Evolutionary conservation across 2,113 vertebrate genomes (phyloP).

Genomic region (Corythornis madagascariensis): DNA sequence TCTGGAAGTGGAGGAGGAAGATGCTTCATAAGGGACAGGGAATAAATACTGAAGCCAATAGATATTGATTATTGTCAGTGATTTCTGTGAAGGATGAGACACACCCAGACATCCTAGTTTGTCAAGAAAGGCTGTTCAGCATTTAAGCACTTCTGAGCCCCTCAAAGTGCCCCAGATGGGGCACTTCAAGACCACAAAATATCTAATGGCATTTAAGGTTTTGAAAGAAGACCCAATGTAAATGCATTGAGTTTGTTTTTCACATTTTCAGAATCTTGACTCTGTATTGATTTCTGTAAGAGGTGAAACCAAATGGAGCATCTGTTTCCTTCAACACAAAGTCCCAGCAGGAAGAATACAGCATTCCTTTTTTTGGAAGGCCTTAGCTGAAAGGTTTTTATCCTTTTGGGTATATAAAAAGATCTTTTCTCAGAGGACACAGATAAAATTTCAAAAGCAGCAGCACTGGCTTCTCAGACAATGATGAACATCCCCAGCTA

Average conservation of each 20-base stretch:
- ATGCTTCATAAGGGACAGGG: neutral
- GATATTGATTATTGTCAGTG: neutral
- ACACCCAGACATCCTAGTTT: neutral
- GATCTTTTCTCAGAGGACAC: neutral
- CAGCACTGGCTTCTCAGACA: neutral
- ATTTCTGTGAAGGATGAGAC: neutral
- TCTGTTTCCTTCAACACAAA: neutral
- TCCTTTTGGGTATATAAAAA: neutral
- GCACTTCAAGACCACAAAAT: neutral
- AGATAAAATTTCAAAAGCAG: slow-evolving; percentile 3
- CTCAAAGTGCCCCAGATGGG: accelerated
- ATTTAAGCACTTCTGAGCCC: neutral
- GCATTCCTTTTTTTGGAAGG: neutral
- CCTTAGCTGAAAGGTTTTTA: neutral
- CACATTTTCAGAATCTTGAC: neutral
- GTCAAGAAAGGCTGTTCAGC: neutral
- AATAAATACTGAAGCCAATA: neutral
- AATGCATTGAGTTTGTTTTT: neutral
- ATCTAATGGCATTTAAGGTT: neutral
- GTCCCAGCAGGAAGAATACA: neutral
- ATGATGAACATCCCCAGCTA: neutral
- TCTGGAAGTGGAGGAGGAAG: neutral
- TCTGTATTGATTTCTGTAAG: neutral
- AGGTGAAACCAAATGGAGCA: neutral
- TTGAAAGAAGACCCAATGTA: neutral